Evolutionary conservation across 2,888 invertebrate species (phyloP).

Genomic region (Hofmannophila pseudospretella): DNA sequence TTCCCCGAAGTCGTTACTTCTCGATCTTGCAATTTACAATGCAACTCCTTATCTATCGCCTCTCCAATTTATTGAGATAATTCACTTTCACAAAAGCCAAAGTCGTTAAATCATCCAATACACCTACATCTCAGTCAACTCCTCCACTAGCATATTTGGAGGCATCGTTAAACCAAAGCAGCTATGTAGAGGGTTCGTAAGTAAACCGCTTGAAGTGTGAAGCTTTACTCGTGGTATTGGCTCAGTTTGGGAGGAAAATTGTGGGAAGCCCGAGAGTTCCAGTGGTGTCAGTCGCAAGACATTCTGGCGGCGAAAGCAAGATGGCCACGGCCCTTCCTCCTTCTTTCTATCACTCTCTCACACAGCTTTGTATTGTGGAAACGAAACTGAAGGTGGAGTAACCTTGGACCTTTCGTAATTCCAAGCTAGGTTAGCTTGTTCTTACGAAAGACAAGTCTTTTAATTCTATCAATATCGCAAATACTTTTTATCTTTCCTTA

Average conservation of each 20-base stretch:
- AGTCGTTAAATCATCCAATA: no score
- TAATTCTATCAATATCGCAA: no score
- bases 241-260: slow-evolving; percentile 18
- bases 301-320: slow-evolving; percentile 69
- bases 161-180: slow-evolving; percentile 22
- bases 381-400: slow-evolving; percentile 58
- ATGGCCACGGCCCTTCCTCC: slow-evolving; percentile 65
- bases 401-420: slow-evolving; percentile 12
- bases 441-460: background rate
- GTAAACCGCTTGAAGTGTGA: slow-evolving; percentile 45
- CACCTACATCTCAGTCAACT: no score
- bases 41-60: no score
- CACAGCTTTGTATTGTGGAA: slow-evolving; percentile 44
- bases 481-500: no score
- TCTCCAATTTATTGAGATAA: no score
- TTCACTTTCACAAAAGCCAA: no score
- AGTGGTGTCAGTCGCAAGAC: slow-evolving; percentile 47
- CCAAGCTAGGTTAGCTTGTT: background rate
- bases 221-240: slow-evolving; percentile 44
- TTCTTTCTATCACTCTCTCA: slow-evolving; percentile 47
- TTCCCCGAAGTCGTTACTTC: no score
- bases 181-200: slow-evolving; percentile 23
- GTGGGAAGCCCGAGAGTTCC: slow-evolving; percentile 13
- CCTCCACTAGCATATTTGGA: slow-evolving; percentile 49
- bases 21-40: no score